Evolutionary conservation across 2,113 vertebrate genomes (phyloP).

Genomic region (Carassius gibelio): DNA sequence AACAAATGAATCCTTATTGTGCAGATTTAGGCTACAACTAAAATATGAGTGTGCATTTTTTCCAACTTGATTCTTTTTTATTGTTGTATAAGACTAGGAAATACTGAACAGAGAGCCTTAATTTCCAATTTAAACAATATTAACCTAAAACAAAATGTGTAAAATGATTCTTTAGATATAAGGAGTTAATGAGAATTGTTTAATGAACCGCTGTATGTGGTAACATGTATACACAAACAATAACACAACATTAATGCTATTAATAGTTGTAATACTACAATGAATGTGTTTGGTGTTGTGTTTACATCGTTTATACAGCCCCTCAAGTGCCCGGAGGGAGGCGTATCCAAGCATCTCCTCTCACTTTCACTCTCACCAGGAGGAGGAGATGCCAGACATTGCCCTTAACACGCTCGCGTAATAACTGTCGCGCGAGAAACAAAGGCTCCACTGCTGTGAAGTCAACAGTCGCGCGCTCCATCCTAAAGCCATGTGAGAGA

Average conservation of each 20-base stretch:
- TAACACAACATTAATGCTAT: not conserved
- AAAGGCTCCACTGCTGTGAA: slow-evolving; percentile 34
- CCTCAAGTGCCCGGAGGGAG: slow-evolving; percentile 39
- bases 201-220: not conserved
- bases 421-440: slow-evolving; percentile 48
- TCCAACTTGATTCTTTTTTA: not conserved
- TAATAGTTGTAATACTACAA: not conserved
- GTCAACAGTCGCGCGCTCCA: slow-evolving; percentile 45
- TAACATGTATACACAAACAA: not conserved
- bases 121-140: not conserved
- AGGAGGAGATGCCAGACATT: slow-evolving; percentile 49
- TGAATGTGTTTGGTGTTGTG: not conserved
- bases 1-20: not conserved
- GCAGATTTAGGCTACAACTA: not conserved
- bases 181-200: not conserved
- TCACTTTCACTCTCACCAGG: slow-evolving; percentile 15
- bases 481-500: slow-evolving; percentile 46
- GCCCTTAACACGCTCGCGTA: slow-evolving; percentile 24
- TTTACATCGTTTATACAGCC: slow-evolving; percentile 19
- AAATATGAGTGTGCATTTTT: not conserved
- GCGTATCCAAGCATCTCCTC: slow-evolving; percentile 39
- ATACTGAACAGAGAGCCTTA: not conserved
- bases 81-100: not conserved
- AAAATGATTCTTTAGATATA: not conserved
- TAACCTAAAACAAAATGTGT: not conserved